phyloP scores from a whole-genome alignment of 1,140 invertebrate species.

The Wasmannia auropunctata region DNA sequence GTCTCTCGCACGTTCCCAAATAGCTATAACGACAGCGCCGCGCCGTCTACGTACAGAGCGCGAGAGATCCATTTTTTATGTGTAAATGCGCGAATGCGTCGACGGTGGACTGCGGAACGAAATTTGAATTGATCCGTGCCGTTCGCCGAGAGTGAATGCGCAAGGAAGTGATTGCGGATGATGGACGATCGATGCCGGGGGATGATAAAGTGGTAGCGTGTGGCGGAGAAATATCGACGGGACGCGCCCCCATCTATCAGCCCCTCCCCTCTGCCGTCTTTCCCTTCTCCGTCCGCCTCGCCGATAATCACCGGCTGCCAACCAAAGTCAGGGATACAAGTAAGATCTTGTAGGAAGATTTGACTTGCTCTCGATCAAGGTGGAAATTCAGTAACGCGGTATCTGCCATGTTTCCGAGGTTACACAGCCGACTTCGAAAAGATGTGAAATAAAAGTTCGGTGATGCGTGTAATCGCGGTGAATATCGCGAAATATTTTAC shows the following conservation, averaged over 20 bases:
- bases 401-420: constrained; percentile 34
- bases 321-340: constrained; percentile 71
- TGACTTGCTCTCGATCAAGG: constrained; percentile 57
- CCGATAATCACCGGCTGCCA: constrained; percentile 76
- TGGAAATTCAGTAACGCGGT: constrained; percentile 51
- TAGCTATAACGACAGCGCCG: not conserved
- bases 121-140: constrained; percentile 72
- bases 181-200: constrained; percentile 78
- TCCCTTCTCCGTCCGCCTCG: constrained; percentile 56
- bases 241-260: constrained; percentile 79
- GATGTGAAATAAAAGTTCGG: not conserved
- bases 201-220: constrained; percentile 79
- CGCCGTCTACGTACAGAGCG: not conserved
- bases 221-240: constrained; percentile 78
- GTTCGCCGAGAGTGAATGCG: constrained; percentile 71
- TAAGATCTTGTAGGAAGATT: constrained; percentile 72
- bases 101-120: constrained; percentile 50
- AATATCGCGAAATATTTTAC: not conserved
- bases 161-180: constrained; percentile 82
- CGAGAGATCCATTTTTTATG: constrained; percentile 41
- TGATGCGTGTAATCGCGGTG: not conserved
- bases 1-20: not conserved
- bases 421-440: not conserved
- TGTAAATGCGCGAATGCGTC: constrained; percentile 30
- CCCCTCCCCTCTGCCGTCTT: constrained; percentile 52